Percentiles rank a stretch among this genome's conserved stretches.
Conservation (phyloP, 2,888 invertebrate species). For the Oegoconia quadripuncta region DNA sequence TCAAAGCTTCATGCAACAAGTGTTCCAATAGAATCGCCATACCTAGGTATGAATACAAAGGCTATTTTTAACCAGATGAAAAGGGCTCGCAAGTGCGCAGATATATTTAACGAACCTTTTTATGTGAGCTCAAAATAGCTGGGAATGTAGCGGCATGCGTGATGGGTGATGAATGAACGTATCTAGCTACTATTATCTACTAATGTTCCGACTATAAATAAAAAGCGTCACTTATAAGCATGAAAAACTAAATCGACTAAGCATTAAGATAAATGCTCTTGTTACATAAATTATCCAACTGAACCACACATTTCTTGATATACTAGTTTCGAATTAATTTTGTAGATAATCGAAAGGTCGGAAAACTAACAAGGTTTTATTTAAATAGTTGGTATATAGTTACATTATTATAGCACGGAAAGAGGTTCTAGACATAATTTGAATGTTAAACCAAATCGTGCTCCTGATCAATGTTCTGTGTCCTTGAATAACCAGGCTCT, state of each 20-base stretch:
- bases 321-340: slow-evolving; percentile 3
- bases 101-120: slow-evolving; percentile 3
- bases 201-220: background rate
- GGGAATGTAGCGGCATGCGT: too few species aligned
- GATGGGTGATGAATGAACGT: too few species aligned
- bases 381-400: too few species aligned
- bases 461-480: too few species aligned
- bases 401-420: too few species aligned
- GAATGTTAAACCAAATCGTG: too few species aligned
- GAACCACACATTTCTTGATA: slow-evolving; percentile 7
- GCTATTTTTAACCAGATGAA: slow-evolving; percentile 64
- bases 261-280: slow-evolving; percentile 1
- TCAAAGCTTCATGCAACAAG: slow-evolving; percentile 72
- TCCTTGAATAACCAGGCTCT: too few species aligned
- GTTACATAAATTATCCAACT: background rate
- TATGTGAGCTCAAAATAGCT: background rate
- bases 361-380: too few species aligned
- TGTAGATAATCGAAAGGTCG: slow-evolving; percentile 5
- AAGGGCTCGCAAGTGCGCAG: slow-evolving; percentile 30
- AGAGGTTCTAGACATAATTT: too few species aligned
- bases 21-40: slow-evolving; percentile 54
- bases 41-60: slow-evolving; percentile 36
- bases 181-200: too few species aligned
- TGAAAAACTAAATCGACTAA: background rate
- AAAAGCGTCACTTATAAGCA: background rate